A percentile compares a stretch with the other conserved stretches of the same genome.
These are phyloP conservation scores for Dendrolimus punctatus DNA, from an alignment of 1,140 invertebrate species.

Conservation along the genomic window DNA sequence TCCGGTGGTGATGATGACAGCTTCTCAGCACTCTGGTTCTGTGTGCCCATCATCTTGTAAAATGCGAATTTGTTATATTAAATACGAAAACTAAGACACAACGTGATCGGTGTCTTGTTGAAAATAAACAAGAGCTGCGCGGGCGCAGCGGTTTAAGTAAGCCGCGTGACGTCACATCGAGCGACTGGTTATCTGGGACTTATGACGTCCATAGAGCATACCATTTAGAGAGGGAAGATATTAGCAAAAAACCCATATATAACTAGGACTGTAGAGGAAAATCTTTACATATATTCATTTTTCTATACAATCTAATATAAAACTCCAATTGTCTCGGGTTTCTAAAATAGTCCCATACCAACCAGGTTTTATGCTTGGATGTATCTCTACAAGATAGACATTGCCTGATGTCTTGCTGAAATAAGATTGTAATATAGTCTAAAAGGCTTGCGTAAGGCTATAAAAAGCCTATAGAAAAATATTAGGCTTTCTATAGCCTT, in stretches of 20 bases:
- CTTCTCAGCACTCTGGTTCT: slow-evolving; percentile 8
- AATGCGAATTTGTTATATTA: neutral
- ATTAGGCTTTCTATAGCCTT: too few species aligned
- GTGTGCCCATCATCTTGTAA: slow-evolving; percentile 8
- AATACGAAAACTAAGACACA: neutral
- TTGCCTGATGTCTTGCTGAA: too few species aligned
- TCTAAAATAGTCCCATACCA: too few species aligned
- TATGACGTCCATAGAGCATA: too few species aligned
- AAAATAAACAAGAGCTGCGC: slow-evolving; percentile 15
- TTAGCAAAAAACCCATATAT: neutral
- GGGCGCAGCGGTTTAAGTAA: slow-evolving; percentile 18
- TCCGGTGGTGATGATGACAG: slow-evolving; percentile 32
- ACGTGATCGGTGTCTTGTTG: slow-evolving; percentile 1
- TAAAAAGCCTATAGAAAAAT: too few species aligned
- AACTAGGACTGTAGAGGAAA: neutral
- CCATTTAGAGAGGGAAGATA: too few species aligned
- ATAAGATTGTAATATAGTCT: too few species aligned
- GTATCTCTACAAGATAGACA: too few species aligned
- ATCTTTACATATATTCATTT: neutral
- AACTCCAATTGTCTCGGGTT: too few species aligned
- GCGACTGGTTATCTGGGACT: neutral
- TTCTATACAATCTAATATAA: neutral
- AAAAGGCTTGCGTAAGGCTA: too few species aligned
- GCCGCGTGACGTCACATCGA: slow-evolving; percentile 9
- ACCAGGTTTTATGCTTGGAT: too few species aligned